Evolutionary conservation across 2,888 invertebrate genomes (phyloP).

Genomic region (Homarus gammarus): DNA sequence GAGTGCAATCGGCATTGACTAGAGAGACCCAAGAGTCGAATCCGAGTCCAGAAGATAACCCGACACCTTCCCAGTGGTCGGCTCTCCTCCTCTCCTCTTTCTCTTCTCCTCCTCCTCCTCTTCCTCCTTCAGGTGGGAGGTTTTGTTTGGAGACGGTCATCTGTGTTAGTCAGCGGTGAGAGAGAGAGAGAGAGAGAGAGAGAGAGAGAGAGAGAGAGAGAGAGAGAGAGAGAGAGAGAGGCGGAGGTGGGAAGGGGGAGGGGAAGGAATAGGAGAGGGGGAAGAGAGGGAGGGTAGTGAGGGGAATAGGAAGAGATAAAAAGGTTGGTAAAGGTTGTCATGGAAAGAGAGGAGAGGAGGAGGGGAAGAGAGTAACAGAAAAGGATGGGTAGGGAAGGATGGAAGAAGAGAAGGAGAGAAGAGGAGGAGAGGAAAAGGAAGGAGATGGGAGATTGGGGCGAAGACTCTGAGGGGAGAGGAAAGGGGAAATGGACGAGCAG

Average conservation of each 20-base stretch:
- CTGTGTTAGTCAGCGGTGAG: too few relatives aligned
- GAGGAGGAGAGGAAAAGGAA: background rate
- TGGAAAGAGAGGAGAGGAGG: background rate
- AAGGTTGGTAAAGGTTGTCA: background rate
- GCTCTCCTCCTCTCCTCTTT: too few relatives aligned
- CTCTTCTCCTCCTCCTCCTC: too few relatives aligned
- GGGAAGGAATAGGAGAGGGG: background rate
- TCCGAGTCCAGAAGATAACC: too few relatives aligned
- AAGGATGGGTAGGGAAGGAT: too few relatives aligned
- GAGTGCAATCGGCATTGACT: too few relatives aligned
- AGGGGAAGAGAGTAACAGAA: background rate
- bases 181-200: too few relatives aligned
- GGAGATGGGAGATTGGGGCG: background rate
- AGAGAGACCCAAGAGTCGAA: too few relatives aligned
- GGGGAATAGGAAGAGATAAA: background rate
- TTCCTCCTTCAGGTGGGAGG: too few relatives aligned
- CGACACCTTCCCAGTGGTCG: too few relatives aligned
- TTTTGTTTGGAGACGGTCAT: too few relatives aligned
- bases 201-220: background rate
- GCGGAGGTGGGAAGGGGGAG: background rate
- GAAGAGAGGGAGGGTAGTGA: background rate
- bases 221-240: slow-evolving; percentile 10
- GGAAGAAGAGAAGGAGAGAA: slow-evolving; percentile 9
- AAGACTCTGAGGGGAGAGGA: background rate
- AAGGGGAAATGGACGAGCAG: background rate